Evolutionary conservation across 2,888 invertebrate species (phyloP).

Genomic region (Eulithis prunata): DNA sequence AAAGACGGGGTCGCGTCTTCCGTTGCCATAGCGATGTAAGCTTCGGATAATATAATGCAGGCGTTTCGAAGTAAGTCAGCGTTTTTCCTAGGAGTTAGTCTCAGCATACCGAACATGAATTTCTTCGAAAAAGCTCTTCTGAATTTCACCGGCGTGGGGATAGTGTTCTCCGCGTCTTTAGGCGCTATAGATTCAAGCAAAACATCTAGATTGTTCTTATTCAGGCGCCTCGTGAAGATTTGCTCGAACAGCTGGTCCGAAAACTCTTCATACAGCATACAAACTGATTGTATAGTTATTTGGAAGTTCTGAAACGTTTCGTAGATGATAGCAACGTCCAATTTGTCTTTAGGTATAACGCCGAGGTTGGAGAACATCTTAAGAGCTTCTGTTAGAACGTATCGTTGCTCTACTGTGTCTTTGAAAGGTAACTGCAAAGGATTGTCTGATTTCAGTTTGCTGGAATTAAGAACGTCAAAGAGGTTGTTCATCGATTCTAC

Average conservation of each 20-base stretch:
- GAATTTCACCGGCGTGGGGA: background rate
- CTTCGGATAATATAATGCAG: background rate
- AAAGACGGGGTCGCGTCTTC: background rate
- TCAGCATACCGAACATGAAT: background rate
- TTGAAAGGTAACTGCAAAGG: constrained; percentile 31
- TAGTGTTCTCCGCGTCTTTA: background rate
- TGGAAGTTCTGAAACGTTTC: background rate
- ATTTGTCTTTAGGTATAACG: background rate
- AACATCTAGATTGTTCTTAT: background rate
- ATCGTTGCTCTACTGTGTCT: background rate
- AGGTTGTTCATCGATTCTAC: constrained; percentile 34
- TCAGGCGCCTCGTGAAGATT: background rate
- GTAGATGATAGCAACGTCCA: background rate
- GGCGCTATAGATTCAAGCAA: background rate
- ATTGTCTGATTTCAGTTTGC: constrained; percentile 20
- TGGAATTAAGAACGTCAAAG: constrained; percentile 40
- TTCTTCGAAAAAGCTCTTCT: background rate
- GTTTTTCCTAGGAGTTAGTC: background rate
- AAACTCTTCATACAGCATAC: background rate
- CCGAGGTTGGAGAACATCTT: constrained; percentile 22
- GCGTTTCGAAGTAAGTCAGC: background rate
- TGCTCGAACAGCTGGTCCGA: background rate
- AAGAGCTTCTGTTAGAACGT: constrained; percentile 6
- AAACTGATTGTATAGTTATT: background rate
- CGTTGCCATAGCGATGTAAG: background rate